Conservation (phyloP, 2,113 vertebrate genomes). For the Misgurnus mizolepis region DNA sequence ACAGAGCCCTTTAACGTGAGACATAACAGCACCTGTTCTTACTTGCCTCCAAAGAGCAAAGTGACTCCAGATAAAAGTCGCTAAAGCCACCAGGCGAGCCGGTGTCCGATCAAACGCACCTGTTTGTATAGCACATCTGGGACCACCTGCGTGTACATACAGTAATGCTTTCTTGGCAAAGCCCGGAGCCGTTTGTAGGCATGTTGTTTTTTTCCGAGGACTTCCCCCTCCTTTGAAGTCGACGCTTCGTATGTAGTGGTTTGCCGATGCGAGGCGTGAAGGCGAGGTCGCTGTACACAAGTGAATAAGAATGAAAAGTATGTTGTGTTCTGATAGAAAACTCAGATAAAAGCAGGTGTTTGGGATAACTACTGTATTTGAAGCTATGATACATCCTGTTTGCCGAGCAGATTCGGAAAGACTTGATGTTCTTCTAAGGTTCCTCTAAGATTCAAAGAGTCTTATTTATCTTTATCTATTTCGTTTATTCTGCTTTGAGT, state of each 20-base stretch:
- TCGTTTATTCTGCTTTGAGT: constrained; percentile 59
- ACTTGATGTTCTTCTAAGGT: constrained; percentile 44
- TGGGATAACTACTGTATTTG: constrained; percentile 66
- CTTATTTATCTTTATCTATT: constrained; percentile 60
- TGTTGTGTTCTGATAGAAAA: constrained; percentile 69
- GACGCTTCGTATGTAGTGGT: constrained; percentile 65
- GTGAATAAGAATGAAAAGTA: constrained; percentile 68
- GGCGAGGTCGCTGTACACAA: constrained; percentile 56
- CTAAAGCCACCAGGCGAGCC: constrained; percentile 69
- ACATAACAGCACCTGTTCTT: constrained; percentile 76
- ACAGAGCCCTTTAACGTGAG: constrained; percentile 55
- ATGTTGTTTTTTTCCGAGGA: constrained; percentile 58
- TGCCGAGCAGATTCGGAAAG: constrained; percentile 59
- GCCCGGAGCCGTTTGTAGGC: constrained; percentile 67
- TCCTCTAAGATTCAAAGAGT: constrained; percentile 50
- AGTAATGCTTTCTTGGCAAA: constrained; percentile 66
- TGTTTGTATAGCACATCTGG: constrained; percentile 72
- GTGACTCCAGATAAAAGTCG: constrained; percentile 74
- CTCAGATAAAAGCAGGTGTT: constrained; percentile 74
- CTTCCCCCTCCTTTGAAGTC: constrained; percentile 52
- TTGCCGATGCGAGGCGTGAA: constrained; percentile 42
- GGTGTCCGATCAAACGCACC: constrained; percentile 59
- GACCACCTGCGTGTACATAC: constrained; percentile 72
- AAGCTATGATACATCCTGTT: constrained; percentile 69
- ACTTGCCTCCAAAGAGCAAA: constrained; percentile 64